Percentiles rank a stretch among this genome's conserved stretches.
Conservation (phyloP, 2,888 invertebrate species). For the Dynastes grantii region DNA sequence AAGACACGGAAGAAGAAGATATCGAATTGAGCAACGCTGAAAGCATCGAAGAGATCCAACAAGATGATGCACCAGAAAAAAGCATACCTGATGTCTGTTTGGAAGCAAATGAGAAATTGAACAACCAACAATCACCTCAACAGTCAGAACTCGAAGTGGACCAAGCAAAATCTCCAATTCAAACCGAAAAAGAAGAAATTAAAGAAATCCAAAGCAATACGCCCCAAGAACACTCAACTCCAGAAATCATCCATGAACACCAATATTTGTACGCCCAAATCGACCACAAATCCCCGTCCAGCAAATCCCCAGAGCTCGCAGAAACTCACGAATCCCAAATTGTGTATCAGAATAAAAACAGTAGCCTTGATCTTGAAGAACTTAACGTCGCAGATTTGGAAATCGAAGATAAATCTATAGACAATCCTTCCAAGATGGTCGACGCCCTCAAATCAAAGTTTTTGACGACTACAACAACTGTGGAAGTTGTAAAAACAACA, state of each 20-base stretch:
- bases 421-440: conserved; percentile 52
- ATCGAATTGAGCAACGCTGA: conserved; percentile 42
- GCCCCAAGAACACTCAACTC: not conserved
- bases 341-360: conserved; percentile 48
- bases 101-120: conserved; percentile 45
- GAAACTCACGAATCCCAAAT: conserved; percentile 55
- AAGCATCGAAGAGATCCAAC: conserved; percentile 25
- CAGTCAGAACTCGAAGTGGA: too few species aligned
- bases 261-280: not conserved
- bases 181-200: conserved; percentile 2
- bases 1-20: conserved; percentile 52
- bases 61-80: conserved; percentile 35
- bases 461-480: conserved; percentile 60
- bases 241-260: conserved; percentile 25
- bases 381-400: conserved; percentile 39
- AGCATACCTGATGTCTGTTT: conserved; percentile 37
- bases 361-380: conserved; percentile 17
- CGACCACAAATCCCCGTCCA: too few species aligned
- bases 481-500: conserved; percentile 56
- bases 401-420: conserved; percentile 45
- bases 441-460: conserved; percentile 63
- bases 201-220: not conserved
- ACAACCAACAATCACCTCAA: conserved; percentile 50
- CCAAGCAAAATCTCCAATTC: not conserved
- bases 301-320: conserved; percentile 12